phyloP scores from a whole-genome alignment of 2,113 vertebrate species.

The Albula glossodonta region DNA sequence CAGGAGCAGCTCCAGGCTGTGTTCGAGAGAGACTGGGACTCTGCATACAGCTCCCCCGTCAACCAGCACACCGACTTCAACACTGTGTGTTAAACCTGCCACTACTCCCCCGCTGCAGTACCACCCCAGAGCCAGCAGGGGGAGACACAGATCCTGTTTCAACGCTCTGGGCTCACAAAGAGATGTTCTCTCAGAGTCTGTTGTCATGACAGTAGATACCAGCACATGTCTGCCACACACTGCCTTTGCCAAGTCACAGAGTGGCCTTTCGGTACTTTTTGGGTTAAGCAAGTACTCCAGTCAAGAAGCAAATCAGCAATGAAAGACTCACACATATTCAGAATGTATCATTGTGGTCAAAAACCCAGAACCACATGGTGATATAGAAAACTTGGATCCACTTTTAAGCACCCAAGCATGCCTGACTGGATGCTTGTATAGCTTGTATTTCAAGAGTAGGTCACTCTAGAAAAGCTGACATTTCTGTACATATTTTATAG shows the following conservation, averaged over 20 bases:
- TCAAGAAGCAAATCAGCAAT: neutral
- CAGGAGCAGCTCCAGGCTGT: conserved; percentile 71
- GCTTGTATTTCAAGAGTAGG: neutral
- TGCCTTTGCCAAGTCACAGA: conserved; percentile 18
- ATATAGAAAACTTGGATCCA: neutral
- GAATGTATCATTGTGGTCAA: no score
- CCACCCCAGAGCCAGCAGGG: neutral
- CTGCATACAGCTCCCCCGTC: conserved; percentile 74
- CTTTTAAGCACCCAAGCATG: neutral
- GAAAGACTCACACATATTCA: neutral
- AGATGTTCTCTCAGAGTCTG: neutral
- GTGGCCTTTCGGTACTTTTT: neutral
- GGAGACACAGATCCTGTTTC: neutral
- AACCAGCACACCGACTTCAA: conserved; percentile 41
- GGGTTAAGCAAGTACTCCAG: neutral
- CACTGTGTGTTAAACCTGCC: conserved; percentile 33
- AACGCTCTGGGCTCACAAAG: neutral
- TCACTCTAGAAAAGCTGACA: neutral
- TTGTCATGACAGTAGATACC: neutral
- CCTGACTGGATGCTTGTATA: neutral
- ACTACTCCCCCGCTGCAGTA: neutral
- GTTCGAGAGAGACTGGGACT: conserved; percentile 84
- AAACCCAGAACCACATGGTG: no score
- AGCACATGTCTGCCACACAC: neutral
- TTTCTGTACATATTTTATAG: neutral